Conservation (phyloP, 2,888 invertebrate species). For the Chymomyza caudatula region DNA sequence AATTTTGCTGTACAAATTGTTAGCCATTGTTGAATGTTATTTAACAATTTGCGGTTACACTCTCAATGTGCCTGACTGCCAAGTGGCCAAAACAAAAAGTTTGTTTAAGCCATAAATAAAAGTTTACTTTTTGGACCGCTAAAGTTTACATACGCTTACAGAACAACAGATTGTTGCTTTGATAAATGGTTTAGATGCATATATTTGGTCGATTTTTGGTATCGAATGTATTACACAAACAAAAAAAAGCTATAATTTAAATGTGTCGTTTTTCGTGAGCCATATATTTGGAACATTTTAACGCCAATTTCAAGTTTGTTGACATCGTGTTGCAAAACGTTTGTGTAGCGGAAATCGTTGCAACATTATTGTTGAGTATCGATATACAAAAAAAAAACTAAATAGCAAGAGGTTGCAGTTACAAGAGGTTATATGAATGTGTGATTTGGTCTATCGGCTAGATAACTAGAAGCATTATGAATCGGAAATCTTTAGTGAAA, state of each 20-base stretch:
- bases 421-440: no score
- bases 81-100: not conserved
- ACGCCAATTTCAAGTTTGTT: not conserved
- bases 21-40: not conserved
- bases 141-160: not conserved
- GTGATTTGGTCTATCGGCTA: no score
- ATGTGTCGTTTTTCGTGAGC: not conserved
- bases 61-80: not conserved
- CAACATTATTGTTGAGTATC: not conserved
- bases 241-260: not conserved
- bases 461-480: no score
- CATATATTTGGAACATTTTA: not conserved
- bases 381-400: not conserved
- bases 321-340: not conserved
- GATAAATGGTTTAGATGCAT: not conserved
- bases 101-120: not conserved
- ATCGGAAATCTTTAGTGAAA: no score
- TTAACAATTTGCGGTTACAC: not conserved
- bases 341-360: not conserved
- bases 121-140: not conserved
- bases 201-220: not conserved
- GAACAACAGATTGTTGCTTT: not conserved
- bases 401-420: no score
- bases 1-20: not conserved
- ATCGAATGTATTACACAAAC: no score